A percentile compares a stretch with the other conserved stretches of the same genome.
Evolutionary conservation across 2,797 vertebrate genomes (phyloP).

Genomic region (Chaetophractus vellerosus): DNA sequence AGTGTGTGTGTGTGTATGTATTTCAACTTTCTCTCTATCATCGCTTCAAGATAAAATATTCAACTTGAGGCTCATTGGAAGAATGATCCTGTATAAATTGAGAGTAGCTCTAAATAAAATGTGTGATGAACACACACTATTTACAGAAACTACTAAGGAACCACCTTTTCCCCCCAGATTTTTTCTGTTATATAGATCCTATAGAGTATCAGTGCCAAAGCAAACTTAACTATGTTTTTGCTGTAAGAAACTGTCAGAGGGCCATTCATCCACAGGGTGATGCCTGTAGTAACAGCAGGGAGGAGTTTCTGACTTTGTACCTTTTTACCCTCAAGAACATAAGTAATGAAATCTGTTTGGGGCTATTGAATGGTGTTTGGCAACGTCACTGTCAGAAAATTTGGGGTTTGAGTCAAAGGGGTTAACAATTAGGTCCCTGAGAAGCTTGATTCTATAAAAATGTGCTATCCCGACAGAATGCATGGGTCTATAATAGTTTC

Average conservation of each 20-base stretch:
- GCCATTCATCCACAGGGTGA: neutral
- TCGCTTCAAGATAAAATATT: slow-evolving; percentile 41
- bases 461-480: neutral
- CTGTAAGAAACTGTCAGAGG: neutral
- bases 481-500: neutral
- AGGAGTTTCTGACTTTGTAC: neutral
- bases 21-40: slow-evolving; percentile 1
- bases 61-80: neutral
- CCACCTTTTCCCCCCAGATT: neutral
- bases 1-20: neutral
- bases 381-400: neutral
- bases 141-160: slow-evolving; percentile 34
- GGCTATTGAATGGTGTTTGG: neutral
- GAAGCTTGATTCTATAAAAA: neutral
- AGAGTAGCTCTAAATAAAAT: slow-evolving; percentile 54
- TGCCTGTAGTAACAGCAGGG: neutral
- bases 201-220: neutral
- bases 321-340: neutral
- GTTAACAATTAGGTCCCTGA: neutral
- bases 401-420: neutral
- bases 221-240: neutral
- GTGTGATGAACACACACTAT: neutral
- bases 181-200: neutral
- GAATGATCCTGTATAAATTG: slow-evolving; percentile 34
- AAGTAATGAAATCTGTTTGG: neutral